Evolutionary conservation across 2,888 invertebrate genomes (phyloP), one percentile per base, ranked within the genome.

Genomic region (Amphiduros pacificus): DNA sequence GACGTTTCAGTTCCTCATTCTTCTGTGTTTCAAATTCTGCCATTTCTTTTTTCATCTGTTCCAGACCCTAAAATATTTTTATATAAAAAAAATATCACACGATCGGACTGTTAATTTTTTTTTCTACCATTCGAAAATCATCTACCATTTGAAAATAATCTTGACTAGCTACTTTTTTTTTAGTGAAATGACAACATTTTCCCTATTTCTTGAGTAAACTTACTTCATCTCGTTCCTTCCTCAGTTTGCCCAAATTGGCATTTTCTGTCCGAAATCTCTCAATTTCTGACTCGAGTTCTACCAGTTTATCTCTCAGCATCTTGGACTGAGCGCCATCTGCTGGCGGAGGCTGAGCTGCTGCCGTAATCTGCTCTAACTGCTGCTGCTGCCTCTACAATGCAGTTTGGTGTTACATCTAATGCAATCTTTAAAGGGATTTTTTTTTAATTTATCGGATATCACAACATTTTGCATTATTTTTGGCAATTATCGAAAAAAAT

Each of bases 211-310:
- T 9, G 17, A 36, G 26, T 24, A 24, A 22, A 9, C 55, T 53
- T 28, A 78, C 80, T 73, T 79, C 76, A 63, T 82, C 81, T 60
- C 79, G 71, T 48, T 81, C 79, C 61, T 72, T 67, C 32, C 78
- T 64, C 27, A 81, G 72, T 57, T 74, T 77, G 4, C 72, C 73
- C 29, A 82, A 66, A 29, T 73, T 71, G 20, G 72, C 68, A 66
- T 82, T 82, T 65, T 82, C 81, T 20, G 66, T 69, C 29, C 78
- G 65, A 56, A 82, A 82, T 52, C 71, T 75, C 63, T 80, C 79
- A 60, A 82, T 82, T 65, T 82, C 81, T 22, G 63, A 70, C 61
- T 82, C 82, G 48, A 82, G 63, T 55, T 82, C 77, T 3, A 68
- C 64, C 26, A 82, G 69, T 63, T 81, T 82, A 36, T 80, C 80